phyloP scores from a whole-genome alignment of 2,113 vertebrate species.

The Perognathus longimembris region DNA sequence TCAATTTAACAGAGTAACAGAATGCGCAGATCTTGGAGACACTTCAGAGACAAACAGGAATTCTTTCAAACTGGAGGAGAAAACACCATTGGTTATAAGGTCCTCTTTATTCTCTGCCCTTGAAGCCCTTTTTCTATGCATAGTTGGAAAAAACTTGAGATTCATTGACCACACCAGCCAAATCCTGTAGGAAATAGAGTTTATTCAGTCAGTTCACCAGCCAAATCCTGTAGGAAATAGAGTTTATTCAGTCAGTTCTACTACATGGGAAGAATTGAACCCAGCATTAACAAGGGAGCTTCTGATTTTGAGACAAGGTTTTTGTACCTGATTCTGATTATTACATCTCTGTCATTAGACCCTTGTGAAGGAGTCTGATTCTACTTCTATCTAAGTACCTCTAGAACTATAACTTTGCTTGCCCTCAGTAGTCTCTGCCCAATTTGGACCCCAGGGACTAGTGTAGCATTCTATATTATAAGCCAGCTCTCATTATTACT shows the following conservation, averaged over 20 bases:
- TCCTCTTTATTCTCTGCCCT: neutral
- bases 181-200: neutral
- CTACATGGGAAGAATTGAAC: neutral
- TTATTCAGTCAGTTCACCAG: neutral
- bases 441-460: neutral
- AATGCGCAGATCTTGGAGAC: neutral
- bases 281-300: neutral
- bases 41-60: neutral
- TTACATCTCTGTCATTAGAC: neutral
- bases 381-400: neutral
- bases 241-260: neutral
- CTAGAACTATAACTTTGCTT: neutral
- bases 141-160: neutral
- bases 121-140: neutral
- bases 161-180: neutral
- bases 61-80: constrained; percentile 14
- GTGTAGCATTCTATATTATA: no score
- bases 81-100: neutral
- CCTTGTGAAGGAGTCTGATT: neutral
- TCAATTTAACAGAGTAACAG: constrained; percentile 52
- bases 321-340: neutral
- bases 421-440: neutral
- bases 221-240: neutral
- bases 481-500: neutral
- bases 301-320: neutral